Evolutionary conservation across 2,797 vertebrate genomes (phyloP).

Genomic region (Bradypus variegatus): DNA sequence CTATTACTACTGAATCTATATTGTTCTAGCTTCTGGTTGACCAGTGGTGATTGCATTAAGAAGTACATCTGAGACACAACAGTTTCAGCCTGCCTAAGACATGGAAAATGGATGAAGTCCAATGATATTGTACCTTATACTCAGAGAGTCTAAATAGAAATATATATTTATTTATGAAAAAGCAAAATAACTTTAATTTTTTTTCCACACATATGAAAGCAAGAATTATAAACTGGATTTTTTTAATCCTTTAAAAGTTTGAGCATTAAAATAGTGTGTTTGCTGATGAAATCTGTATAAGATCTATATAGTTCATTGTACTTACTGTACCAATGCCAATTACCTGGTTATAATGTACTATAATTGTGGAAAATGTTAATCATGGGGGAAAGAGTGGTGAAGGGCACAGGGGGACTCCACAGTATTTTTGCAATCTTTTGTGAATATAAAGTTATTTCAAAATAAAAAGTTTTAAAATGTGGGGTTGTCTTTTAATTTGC

Average conservation of each 20-base stretch:
- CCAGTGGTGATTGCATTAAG: neutral
- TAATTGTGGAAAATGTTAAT: neutral
- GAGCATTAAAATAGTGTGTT: neutral
- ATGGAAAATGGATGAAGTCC: neutral
- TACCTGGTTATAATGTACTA: neutral
- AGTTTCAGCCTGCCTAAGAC: neutral
- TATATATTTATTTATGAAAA: neutral
- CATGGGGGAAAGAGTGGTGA: neutral
- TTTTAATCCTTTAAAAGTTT: neutral
- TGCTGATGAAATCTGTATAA: neutral
- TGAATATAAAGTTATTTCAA: neutral
- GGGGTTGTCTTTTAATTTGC: neutral
- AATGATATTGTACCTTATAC: neutral
- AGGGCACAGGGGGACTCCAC: neutral
- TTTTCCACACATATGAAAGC: neutral
- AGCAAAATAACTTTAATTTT: neutral
- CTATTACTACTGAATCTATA: neutral
- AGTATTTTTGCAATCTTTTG: neutral
- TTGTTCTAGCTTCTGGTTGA: neutral
- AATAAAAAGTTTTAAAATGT: neutral
- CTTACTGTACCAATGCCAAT: neutral
- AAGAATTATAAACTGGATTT: neutral
- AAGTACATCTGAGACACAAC: neutral
- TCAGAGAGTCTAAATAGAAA: neutral
- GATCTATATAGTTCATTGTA: neutral